Evolutionary conservation across 2,888 invertebrate genomes (phyloP).

Genomic region (Epiblema foenella): DNA sequence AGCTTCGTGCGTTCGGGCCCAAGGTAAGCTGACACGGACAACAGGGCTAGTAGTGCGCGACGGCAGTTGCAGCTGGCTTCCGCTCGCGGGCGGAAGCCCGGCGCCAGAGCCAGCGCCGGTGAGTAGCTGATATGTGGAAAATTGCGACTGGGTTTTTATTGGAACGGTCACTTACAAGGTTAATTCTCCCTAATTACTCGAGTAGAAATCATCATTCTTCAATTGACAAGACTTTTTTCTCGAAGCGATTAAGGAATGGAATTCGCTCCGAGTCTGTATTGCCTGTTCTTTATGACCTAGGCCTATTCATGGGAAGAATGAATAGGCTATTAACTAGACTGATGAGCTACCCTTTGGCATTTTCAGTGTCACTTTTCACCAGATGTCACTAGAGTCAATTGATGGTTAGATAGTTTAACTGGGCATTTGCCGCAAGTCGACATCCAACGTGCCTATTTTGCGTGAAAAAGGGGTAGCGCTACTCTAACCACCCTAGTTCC

Average conservation of each 20-base stretch:
- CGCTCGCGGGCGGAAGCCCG: conserved; percentile 71
- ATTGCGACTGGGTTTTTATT: conserved; percentile 3
- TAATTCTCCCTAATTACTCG: background rate
- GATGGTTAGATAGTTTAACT: background rate
- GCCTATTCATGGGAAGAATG: background rate
- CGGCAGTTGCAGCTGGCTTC: conserved; percentile 79
- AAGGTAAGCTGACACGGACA: conserved; percentile 50
- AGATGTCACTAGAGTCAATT: too few relatives aligned
- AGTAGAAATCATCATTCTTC: background rate
- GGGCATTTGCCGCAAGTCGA: too few relatives aligned
- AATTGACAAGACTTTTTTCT: too few relatives aligned
- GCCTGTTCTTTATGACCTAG: background rate
- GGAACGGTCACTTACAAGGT: background rate
- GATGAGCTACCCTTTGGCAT: too few relatives aligned
- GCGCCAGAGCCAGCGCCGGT: conserved; percentile 72
- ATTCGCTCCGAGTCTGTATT: background rate
- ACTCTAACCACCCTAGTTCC: too few relatives aligned
- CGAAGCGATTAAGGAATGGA: background rate
- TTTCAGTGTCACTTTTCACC: too few relatives aligned
- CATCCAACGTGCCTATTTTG: too few relatives aligned
- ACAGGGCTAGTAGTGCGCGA: conserved; percentile 70
- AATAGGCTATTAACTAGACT: too few relatives aligned
- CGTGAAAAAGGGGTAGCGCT: too few relatives aligned
- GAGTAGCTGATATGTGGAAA: background rate
- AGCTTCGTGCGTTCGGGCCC: background rate